Evolutionary conservation across 2,888 invertebrate genomes (phyloP).

Genomic region (Arge pagana): DNA sequence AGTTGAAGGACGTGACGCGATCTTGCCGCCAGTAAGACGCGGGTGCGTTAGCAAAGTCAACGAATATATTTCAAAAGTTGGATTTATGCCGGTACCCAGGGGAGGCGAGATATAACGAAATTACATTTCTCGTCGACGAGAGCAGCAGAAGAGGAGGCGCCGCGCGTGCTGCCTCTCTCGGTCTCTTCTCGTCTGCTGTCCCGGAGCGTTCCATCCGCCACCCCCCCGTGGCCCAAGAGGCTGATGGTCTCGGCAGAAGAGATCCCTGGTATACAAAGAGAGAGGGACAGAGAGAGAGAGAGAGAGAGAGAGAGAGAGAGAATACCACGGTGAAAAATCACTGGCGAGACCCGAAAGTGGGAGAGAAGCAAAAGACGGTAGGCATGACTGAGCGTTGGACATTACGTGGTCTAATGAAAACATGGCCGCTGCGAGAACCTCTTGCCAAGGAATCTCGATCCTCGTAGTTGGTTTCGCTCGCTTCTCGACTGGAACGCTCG

Average conservation of each 20-base stretch:
- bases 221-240: not conserved
- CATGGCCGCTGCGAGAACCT: conserved; percentile 55
- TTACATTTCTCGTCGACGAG: conserved; percentile 44
- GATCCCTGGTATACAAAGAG: too few species aligned
- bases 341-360: conserved; percentile 35
- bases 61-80: conserved; percentile 18
- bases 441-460: conserved; percentile 29
- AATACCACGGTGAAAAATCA: conserved; percentile 46
- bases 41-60: too few species aligned
- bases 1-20: too few species aligned
- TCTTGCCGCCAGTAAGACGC: too few species aligned
- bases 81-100: conserved; percentile 33
- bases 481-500: too few species aligned
- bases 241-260: not conserved
- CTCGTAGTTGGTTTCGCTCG: too few species aligned
- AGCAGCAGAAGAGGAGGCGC: too few species aligned
- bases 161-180: conserved; percentile 31
- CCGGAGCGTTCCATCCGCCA: not conserved
- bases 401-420: conserved; percentile 53
- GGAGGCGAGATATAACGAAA: conserved; percentile 43
- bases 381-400: conserved; percentile 52
- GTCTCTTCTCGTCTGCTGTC: not conserved
- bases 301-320: not conserved
- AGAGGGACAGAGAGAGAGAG: not conserved
- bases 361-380: conserved; percentile 34